A percentile compares a stretch with the other conserved stretches of the same genome.
Conservation (phyloP, 2,113 vertebrate species). For the Grus americana region DNA sequence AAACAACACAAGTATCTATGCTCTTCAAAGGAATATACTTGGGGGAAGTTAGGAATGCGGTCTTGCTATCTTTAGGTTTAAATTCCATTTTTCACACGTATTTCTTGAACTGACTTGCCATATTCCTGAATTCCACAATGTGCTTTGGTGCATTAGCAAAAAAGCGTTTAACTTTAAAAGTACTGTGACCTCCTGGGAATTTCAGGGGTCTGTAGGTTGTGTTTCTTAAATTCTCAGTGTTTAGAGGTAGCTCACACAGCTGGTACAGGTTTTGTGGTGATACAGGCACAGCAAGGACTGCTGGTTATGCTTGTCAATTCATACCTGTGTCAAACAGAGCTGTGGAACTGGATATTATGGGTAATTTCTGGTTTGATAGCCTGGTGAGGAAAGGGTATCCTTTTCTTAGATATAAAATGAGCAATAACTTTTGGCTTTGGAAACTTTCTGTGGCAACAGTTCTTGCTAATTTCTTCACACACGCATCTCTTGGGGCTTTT, state of each 20-base stretch:
- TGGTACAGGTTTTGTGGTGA: not conserved
- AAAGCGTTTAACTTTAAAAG: not conserved
- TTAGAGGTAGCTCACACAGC: not conserved
- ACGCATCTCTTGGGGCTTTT: not conserved
- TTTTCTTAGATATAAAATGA: not conserved
- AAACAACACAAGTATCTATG: not conserved
- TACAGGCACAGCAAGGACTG: not conserved
- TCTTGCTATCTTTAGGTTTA: not conserved
- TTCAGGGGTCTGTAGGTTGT: not conserved
- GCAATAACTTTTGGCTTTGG: not conserved
- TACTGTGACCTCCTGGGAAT: not conserved
- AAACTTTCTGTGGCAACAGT: not conserved
- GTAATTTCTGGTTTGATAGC: not conserved
- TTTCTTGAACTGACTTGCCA: not conserved
- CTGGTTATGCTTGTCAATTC: not conserved
- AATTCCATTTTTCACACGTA: not conserved
- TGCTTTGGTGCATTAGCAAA: not conserved
- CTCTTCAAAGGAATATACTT: not conserved
- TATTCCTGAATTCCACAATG: not conserved
- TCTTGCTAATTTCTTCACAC: not conserved
- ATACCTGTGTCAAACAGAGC: not conserved
- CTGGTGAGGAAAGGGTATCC: not conserved
- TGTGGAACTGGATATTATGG: not conserved
- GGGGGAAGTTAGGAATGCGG: not conserved
- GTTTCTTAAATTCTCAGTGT: not conserved